Base-by-base conservation (phyloP, 1,140 invertebrate species). In the Apis cerana region DNA sequence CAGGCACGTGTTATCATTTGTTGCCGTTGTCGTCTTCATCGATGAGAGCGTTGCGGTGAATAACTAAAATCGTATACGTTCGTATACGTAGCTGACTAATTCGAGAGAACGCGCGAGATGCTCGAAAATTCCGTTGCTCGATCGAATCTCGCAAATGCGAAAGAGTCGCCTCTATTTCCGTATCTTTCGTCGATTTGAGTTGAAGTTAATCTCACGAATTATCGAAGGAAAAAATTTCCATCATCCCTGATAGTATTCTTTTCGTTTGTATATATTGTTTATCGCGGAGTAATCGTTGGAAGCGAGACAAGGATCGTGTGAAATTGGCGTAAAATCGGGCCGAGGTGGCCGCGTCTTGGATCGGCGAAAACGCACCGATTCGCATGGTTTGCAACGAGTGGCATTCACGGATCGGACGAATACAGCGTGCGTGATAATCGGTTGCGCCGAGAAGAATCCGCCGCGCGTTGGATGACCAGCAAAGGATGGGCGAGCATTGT, bases 371-470 rank as follows among this genome's bases (percentile, higher is more conserved):
- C 33, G 33, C 70, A n/a, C 19, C 17, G 59, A 64, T 80, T 56
- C 70, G 69, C 59, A 7, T 56, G 50, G 59, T 65, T 74, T 75
- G 74, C 56, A 67, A 80, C 65, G 79, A 65, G 54, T n/a, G 2
- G 61, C 71, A 67, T 80, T 80, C 79, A 67, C 74, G 48, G 10
- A 33, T 27, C n/a, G 15, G 19, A 33, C 13, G 9, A 50, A 69
- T 23, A 52, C 43, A 27, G 12, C 50, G 19, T n/a, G 68, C 58
- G 43, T 1, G 21, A 52, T 80, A 65, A 75, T 59, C 11, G 27
- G 17, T 33, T 10, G 59, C 21, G 12, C 33, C 33, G 33, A 54
- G 59, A 72, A 33, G 15, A 54, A 23, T n/a, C 13, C n/a, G 27
- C 15, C 13, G 70, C 50, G 70, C 50, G 33, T 0, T 33, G 17